These are phyloP conservation scores for Campylorhamphus procurvoides DNA, from an alignment of 2,113 vertebrate species.

Conservation along the genomic window DNA sequence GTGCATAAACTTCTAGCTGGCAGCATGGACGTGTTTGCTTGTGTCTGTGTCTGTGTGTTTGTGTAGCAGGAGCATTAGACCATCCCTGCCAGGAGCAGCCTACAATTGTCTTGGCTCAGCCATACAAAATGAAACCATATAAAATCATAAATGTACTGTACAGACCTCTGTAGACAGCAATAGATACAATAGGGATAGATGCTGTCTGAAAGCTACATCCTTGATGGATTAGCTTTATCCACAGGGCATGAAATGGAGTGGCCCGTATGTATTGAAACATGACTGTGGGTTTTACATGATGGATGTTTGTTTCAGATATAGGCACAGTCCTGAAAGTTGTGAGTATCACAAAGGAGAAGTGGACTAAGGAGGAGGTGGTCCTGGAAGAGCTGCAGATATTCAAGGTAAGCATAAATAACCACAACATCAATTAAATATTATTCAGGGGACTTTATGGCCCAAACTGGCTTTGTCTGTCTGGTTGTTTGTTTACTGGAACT, in stretches of 20 bases:
- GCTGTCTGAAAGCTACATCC: background rate
- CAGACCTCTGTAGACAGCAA: background rate
- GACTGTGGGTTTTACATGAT: background rate
- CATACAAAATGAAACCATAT: no score
- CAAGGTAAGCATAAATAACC: slow-evolving; percentile 75
- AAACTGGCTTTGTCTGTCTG: background rate
- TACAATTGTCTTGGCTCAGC: background rate
- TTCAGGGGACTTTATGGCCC: background rate
- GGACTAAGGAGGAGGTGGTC: slow-evolving; percentile 90
- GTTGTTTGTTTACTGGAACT: background rate
- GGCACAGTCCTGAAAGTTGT: slow-evolving; percentile 93
- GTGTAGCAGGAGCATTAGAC: background rate
- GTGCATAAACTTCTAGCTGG: background rate
- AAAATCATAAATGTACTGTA: background rate
- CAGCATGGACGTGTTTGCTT: background rate
- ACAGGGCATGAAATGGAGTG: background rate
- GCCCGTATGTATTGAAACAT: background rate
- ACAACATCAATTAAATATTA: background rate
- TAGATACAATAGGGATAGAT: background rate
- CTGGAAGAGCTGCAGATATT: slow-evolving; percentile 94
- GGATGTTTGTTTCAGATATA: slow-evolving; percentile 75
- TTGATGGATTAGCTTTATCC: background rate
- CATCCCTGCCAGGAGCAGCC: background rate
- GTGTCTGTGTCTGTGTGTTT: background rate
- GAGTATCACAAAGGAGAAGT: slow-evolving; percentile 92